Base-by-base conservation (phyloP, 2,888 invertebrate species). In the Hermodice carunculata region DNA sequence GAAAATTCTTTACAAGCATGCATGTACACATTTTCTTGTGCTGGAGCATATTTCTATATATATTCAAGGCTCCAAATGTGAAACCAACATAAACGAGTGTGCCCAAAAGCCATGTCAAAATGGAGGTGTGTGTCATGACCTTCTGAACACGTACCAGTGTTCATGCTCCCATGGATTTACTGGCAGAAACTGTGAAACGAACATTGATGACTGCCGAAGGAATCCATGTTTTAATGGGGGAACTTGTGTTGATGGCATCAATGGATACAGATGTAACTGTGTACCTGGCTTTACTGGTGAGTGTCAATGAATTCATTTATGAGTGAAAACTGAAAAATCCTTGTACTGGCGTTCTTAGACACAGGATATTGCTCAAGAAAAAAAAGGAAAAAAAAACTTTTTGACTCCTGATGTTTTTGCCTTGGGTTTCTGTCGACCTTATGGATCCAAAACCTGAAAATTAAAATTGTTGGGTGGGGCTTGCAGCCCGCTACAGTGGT, bases 181-280 rank as follows among this genome's bases (percentile, higher is more conserved):
- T 34, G 22, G 37, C 22, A 11, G 32, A 3, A 11, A 32, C 26
- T 66, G 68, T 29, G 56, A 68, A 37, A 32, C 42, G n/a, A 37
- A 61, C 31, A 32, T 57, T 19, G 32, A 57, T 22, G 68, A 49
- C 5, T 68, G 68, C 44, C 34, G 24, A 31, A 17, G 19, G 17
- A 31, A 62, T 11, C 70, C 71, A 0, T 79, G 79, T 73, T 59
- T 51, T 44, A 75, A 74, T 44, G 70, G 71, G 52, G 76, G 65
- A 24, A 78, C 76, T 8, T 74, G 70, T 70, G 24, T 61, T 49
- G 60, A 60, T 37, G 6, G 26, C 4, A 26, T 44, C 4, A 37
- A 6, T 8, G 40, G 29, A n/a, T 62, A 29, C 56, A 19, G 19
- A 11, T 62, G 63, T 28, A 24, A 32, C 1, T 63, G 63, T 34